phyloP scores from a whole-genome alignment of 2,797 vertebrate genomes.

The Crypturellus tataupa region DNA sequence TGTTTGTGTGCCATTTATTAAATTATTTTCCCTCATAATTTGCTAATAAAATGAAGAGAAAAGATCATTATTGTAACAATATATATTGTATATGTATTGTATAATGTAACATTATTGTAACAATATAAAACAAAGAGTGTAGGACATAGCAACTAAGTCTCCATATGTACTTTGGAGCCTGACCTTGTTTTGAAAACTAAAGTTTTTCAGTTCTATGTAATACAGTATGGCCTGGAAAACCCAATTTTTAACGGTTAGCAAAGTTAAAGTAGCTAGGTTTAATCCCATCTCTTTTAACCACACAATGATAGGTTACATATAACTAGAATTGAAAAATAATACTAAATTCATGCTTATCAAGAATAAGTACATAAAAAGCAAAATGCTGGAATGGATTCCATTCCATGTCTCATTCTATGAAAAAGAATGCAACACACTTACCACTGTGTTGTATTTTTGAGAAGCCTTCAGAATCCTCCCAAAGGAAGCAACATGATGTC shows the following conservation, averaged over 20 bases:
- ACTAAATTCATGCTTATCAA: neutral
- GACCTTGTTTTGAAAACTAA: neutral
- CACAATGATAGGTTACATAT: neutral
- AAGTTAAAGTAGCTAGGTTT: neutral
- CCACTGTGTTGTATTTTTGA: neutral
- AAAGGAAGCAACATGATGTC: neutral
- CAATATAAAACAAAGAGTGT: neutral
- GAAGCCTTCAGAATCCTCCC: constrained; percentile 8
- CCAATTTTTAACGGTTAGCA: neutral
- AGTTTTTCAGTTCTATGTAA: neutral
- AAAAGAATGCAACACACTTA: too few relatives aligned
- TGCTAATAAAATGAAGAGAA: neutral
- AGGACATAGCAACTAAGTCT: neutral
- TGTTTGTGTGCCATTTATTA: too few relatives aligned
- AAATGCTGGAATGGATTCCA: neutral
- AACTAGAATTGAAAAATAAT: neutral
- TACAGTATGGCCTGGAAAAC: neutral
- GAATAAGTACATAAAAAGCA: neutral
- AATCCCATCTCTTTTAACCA: neutral
- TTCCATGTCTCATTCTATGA: neutral
- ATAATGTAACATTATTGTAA: neutral
- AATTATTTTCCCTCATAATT: neutral
- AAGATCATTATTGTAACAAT: neutral
- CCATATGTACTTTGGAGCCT: neutral
- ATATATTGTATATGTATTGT: neutral